phyloP scores from a whole-genome alignment of 2,888 invertebrate species.

The Eupithecia tripunctaria region DNA sequence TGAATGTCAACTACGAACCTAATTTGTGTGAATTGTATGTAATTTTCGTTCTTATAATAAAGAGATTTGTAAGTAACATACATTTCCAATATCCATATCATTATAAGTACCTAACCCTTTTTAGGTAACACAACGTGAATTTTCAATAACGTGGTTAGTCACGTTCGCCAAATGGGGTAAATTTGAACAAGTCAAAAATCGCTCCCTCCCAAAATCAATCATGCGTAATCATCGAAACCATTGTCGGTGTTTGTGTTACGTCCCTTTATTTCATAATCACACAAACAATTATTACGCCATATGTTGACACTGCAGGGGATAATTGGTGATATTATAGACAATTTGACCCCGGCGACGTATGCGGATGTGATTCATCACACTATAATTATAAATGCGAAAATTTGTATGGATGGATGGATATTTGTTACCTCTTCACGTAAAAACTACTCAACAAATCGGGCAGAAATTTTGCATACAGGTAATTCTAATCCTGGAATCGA shows the following conservation, averaged over 20 bases:
- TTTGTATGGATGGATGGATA: no score
- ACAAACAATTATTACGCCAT: constrained; percentile 65
- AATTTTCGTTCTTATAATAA: no score
- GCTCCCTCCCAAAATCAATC: constrained; percentile 51
- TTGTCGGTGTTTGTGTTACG: constrained; percentile 47
- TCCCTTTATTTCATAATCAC: constrained; percentile 39
- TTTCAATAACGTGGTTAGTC: not conserved
- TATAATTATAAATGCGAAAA: no score
- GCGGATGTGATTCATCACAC: no score
- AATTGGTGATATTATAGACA: constrained; percentile 28
- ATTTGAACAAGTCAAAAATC: constrained; percentile 35
- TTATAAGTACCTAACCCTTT: not conserved
- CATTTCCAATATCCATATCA: not conserved
- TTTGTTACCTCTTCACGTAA: no score
- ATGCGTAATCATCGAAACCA: constrained; percentile 49
- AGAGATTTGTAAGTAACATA: not conserved
- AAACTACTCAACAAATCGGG: no score
- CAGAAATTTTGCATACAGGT: no score
- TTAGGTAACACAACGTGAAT: not conserved
- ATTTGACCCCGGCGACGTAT: constrained; percentile 32
- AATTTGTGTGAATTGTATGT: no score
- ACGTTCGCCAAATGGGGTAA: constrained; percentile 34
- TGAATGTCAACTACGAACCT: no score
- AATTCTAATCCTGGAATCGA: no score
- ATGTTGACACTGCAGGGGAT: constrained; percentile 51